Percentiles rank a stretch among this genome's conserved stretches.
These are phyloP conservation scores for Acrocephalus kingi DNA, from an alignment of 2,113 vertebrate genomes.

Conservation along the genomic window DNA sequence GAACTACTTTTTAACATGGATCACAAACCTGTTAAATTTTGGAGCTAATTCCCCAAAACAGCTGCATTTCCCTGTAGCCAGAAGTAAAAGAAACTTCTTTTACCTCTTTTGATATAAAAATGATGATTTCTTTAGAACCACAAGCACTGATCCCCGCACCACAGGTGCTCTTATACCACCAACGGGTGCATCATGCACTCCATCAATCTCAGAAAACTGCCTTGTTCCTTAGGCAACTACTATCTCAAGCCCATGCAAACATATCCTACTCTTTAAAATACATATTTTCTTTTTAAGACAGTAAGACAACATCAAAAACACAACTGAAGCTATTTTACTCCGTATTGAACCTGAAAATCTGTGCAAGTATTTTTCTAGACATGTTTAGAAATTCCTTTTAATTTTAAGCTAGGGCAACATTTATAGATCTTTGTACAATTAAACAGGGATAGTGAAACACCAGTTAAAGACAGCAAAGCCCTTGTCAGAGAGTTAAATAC, in stretches of 20 bases:
- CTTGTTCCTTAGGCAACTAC: not conserved
- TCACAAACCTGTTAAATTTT: not conserved
- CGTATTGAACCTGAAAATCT: not conserved
- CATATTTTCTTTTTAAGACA: not conserved
- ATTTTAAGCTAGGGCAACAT: not conserved
- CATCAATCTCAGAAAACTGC: not conserved
- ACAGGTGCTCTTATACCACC: not conserved
- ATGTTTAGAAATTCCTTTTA: not conserved
- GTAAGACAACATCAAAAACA: not conserved
- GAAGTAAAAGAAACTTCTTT: not conserved
- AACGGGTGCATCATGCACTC: fast-evolving
- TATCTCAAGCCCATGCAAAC: not conserved
- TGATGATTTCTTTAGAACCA: not conserved
- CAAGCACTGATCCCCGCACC: not conserved
- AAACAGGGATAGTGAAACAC: not conserved
- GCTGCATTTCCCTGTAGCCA: not conserved
- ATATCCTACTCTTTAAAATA: not conserved
- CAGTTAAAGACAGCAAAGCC: not conserved
- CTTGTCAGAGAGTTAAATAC: not conserved
- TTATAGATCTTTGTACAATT: not conserved
- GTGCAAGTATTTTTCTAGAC: not conserved
- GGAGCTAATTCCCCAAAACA: not conserved
- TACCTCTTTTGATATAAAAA: not conserved
- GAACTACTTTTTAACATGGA: not conserved
- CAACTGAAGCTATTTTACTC: not conserved